Evolutionary conservation across 1,140 invertebrate species (phyloP).

Genomic region (Heterodera carotae): DNA sequence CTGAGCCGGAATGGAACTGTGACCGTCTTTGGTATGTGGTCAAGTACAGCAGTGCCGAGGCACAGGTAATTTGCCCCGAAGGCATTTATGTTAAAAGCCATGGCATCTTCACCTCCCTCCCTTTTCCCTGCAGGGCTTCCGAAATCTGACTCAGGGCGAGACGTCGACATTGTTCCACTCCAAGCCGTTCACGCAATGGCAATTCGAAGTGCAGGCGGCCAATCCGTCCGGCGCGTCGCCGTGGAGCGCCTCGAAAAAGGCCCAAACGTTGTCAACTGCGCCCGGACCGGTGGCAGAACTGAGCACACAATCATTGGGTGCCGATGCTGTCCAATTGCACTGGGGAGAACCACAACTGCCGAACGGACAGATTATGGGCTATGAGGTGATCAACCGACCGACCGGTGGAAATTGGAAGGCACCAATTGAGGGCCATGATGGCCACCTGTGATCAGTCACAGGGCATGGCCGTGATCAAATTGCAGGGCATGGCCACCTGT

Average conservation of each 20-base stretch:
- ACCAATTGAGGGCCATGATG: too few relatives aligned
- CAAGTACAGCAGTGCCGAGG: slow-evolving; percentile 62
- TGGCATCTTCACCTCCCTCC: background rate
- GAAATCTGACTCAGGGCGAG: slow-evolving; percentile 60
- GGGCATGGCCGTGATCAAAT: too few relatives aligned
- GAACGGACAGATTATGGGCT: slow-evolving; percentile 62
- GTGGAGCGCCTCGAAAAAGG: slow-evolving; percentile 53
- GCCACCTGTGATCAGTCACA: too few relatives aligned
- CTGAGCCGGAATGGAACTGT: slow-evolving; percentile 64
- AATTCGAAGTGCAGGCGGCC: slow-evolving; percentile 63
- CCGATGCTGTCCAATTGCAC: slow-evolving; percentile 61
- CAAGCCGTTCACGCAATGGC: slow-evolving; percentile 63
- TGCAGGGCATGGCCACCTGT: too few relatives aligned
- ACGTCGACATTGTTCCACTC: slow-evolving; percentile 59
- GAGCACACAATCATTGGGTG: slow-evolving; percentile 49
- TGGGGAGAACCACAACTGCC: slow-evolving; percentile 62
- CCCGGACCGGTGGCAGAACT: slow-evolving; percentile 61
- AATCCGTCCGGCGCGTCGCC: slow-evolving; percentile 62
- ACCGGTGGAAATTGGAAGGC: too few relatives aligned
- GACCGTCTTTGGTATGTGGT: slow-evolving; percentile 64
- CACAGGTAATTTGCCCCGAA: slow-evolving; percentile 35
- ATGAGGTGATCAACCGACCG: slow-evolving; percentile 38
- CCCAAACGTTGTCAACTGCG: slow-evolving; percentile 61
- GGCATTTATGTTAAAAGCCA: too few relatives aligned
- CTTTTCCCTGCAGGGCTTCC: slow-evolving; percentile 43